Conservation (phyloP, 2,113 vertebrate species). For the human region GRCh38 chr17:6584001-6584500, state of each 20-base stretch:
- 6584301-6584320: background rate
- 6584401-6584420: background rate
- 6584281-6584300: background rate
- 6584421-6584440: background rate
- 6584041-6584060: background rate
- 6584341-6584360: slow-evolving; percentile 54
- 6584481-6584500: background rate
- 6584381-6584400: background rate
- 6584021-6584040: background rate
- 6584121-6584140: background rate
- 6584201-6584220: background rate
- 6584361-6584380: slow-evolving; percentile 24
- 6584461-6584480: background rate
- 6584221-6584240: background rate
- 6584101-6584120: background rate
- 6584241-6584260: background rate
- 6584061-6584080: background rate
- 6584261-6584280: background rate
- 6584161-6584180: background rate
- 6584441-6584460: background rate
- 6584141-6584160: background rate
- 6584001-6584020: background rate
- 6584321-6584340: background rate
- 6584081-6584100: background rate
- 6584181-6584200: too few species aligned